These are phyloP conservation scores for Aleiodes testaceus DNA, from an alignment of 2,888 invertebrate species.

Conservation along the genomic window DNA sequence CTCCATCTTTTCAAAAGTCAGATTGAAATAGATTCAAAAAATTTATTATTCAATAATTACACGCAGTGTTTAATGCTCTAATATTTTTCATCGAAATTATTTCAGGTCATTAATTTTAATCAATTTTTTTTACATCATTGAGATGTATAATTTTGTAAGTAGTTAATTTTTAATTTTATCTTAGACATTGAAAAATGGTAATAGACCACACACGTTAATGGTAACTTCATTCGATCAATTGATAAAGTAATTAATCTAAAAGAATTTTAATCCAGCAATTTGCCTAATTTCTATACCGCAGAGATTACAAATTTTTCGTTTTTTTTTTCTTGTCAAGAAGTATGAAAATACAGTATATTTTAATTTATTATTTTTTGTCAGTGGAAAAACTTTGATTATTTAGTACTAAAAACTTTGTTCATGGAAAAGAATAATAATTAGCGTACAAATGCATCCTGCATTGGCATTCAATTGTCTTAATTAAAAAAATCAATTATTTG, in stretches of 20 bases:
- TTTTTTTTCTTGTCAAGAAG: constrained; percentile 18
- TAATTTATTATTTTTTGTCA: constrained; percentile 18
- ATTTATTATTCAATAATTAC: too few species aligned
- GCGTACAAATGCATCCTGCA: constrained; percentile 1
- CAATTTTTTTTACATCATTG: background rate
- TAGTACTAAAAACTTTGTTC: constrained; percentile 9
- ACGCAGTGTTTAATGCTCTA: too few species aligned
- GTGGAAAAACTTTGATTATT: constrained; percentile 35
- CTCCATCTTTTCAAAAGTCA: constrained; percentile 3
- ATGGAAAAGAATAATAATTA: background rate
- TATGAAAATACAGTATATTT: constrained; percentile 29
- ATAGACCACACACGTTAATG: constrained; percentile 23
- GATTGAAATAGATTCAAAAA: too few species aligned
- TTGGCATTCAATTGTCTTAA: background rate
- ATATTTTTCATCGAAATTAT: background rate
- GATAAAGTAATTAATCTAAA: background rate
- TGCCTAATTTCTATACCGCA: constrained; percentile 7
- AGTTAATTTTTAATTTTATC: background rate
- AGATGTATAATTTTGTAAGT: constrained; percentile 12
- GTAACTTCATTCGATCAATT: constrained; percentile 2
- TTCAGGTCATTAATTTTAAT: background rate
- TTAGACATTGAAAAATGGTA: constrained; percentile 12
- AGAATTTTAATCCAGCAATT: background rate
- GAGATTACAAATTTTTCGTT: constrained; percentile 11
- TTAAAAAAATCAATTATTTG: background rate